Percentiles rank a stretch among this genome's conserved stretches.
Evolutionary conservation across 1,140 invertebrate genomes (phyloP).

Genomic region (Euura saliciscinereae): DNA sequence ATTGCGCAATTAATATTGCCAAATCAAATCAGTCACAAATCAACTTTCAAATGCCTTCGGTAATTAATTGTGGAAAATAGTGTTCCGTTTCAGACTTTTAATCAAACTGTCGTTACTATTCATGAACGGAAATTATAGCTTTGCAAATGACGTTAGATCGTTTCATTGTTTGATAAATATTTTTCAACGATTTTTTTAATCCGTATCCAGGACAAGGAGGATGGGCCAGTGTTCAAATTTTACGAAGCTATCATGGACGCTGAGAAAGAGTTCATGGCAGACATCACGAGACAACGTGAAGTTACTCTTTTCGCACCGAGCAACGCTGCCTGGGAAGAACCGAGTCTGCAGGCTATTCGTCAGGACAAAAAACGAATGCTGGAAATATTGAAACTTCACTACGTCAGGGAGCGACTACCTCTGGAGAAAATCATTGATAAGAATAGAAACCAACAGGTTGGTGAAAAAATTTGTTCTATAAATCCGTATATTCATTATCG

Average conservation of each 20-base stretch:
- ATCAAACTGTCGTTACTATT: too few species aligned
- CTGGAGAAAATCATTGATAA: conserved; percentile 76
- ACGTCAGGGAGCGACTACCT: conserved; percentile 74
- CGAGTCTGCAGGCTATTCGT: conserved; percentile 72
- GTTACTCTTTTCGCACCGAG: conserved; percentile 89
- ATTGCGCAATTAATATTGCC: too few species aligned
- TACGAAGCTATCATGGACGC: conserved; percentile 78
- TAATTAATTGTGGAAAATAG: not conserved
- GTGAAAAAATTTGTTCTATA: conserved; percentile 24
- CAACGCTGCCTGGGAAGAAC: conserved; percentile 79
- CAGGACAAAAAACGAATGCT: conserved; percentile 71
- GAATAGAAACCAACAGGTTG: conserved; percentile 70
- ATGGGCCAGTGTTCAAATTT: conserved; percentile 82
- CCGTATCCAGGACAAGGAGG: conserved; percentile 71
- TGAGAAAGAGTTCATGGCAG: conserved; percentile 75
- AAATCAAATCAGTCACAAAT: too few species aligned
- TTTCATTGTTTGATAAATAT: conserved; percentile 9
- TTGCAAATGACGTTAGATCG: not conserved
- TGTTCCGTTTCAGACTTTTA: too few species aligned
- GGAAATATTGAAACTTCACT: conserved; percentile 82
- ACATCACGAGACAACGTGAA: conserved; percentile 71
- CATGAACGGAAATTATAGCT: not conserved
- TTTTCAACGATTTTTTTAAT: conserved; percentile 21
- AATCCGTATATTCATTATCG: not conserved
- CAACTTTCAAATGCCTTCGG: too few species aligned